Percentiles rank a stretch among this genome's conserved stretches.
Evolutionary conservation across 2,797 vertebrate genomes (phyloP).

Genomic region (Tympanoctomys barrerae): DNA sequence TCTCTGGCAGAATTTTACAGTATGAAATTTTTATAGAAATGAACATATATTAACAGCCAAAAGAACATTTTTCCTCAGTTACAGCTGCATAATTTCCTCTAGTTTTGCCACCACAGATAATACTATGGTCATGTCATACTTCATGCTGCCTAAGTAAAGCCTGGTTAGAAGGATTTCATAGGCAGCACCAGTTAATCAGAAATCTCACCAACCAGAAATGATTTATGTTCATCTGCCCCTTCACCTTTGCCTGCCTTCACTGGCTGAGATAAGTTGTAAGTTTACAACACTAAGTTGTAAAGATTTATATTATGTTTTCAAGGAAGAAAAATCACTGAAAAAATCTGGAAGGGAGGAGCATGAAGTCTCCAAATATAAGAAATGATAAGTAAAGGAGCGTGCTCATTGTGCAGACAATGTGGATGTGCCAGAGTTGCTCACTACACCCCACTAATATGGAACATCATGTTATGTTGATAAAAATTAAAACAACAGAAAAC

Average conservation of each 20-base stretch:
- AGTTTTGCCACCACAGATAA: constrained; percentile 21
- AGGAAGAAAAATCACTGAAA: constrained; percentile 14
- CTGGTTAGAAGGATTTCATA: not conserved
- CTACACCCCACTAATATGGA: not conserved
- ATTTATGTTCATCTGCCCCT: not conserved
- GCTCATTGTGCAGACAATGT: not conserved
- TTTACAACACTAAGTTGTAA: not conserved
- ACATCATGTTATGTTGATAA: not conserved
- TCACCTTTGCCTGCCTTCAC: not conserved
- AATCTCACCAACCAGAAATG: constrained; percentile 16
- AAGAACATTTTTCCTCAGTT: not conserved
- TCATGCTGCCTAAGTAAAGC: not conserved
- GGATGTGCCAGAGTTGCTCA: not conserved
- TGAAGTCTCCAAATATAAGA: not conserved
- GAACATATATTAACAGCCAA: not conserved
- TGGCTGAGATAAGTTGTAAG: not conserved
- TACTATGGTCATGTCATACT: constrained; percentile 1
- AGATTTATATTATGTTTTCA: not conserved
- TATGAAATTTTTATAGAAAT: constrained; percentile 2
- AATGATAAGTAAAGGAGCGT: not conserved
- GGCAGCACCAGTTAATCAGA: constrained; percentile 4
- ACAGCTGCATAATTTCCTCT: not conserved
- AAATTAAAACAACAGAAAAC: not conserved
- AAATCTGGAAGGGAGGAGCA: not conserved
- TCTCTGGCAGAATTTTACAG: not conserved